Evolutionary conservation across 1,140 invertebrate species (phyloP).

Genomic region (Hypsibius dujardini): DNA sequence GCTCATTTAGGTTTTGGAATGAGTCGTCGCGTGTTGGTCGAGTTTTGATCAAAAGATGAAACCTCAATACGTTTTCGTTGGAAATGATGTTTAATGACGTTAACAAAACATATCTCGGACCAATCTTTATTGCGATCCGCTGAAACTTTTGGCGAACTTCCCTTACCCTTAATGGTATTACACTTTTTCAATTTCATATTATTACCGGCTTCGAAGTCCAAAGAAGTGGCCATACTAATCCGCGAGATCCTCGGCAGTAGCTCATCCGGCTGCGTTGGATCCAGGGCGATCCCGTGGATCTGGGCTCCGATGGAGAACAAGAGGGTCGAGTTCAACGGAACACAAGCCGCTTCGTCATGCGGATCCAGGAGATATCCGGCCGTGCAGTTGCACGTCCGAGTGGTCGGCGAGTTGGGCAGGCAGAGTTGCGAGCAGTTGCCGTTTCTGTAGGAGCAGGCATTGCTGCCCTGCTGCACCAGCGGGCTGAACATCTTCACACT

Average conservation of each 20-base stretch:
- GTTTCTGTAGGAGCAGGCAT: conserved; percentile 39
- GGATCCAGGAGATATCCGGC: conserved; percentile 46
- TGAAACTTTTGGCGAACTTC: no score
- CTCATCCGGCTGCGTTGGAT: conserved; percentile 31
- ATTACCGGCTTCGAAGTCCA: conserved; percentile 54
- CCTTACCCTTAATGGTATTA: no score
- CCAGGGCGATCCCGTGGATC: conserved; percentile 47
- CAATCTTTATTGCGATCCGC: no score
- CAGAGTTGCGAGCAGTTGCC: conserved; percentile 58
- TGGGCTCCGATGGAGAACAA: conserved; percentile 58
- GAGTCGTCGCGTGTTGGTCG: no score
- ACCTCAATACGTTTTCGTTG: no score
- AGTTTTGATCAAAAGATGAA: no score
- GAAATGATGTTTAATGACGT: no score
- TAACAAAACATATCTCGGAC: no score
- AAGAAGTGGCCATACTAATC: conserved; percentile 50
- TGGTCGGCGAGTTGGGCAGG: conserved; percentile 42
- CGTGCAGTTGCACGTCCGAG: conserved; percentile 51
- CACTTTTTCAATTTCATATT: no score
- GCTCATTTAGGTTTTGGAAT: no score
- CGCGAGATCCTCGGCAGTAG: conserved; percentile 57
- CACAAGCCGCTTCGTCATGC: conserved; percentile 31
- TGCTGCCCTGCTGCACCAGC: conserved; percentile 24
- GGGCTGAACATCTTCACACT: conserved; percentile 16
- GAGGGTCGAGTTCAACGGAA: conserved; percentile 44